Base-by-base conservation (phyloP, 2,113 vertebrate genomes). In the Chaetops frenatus region DNA sequence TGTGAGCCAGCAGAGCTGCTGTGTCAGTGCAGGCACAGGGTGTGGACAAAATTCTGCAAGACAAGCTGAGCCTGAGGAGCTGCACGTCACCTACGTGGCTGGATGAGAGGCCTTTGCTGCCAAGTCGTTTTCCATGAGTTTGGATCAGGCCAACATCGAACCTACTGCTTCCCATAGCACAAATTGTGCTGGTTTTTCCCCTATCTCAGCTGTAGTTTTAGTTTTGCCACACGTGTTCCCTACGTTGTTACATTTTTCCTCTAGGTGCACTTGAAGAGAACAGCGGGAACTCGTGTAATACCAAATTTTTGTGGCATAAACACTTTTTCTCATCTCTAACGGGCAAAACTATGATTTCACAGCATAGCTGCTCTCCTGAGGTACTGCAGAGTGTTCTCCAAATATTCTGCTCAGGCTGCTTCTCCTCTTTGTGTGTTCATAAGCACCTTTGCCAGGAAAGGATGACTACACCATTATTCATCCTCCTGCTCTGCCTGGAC, bases 391-490 rank as follows among this genome's bases (percentile, higher is more conserved):
- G 69, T 3, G 24, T 56, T 86, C 67, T 85, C 57, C 54, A 35
- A 60, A 20, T 3, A 11, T 57, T 70, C 45, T 85, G 70, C 40
- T 77, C 19, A 1, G 44, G 11, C 61, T 61, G 53, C 78, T n/a
- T 18, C 62, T 44, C 44, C 36, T 76, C 47, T 18, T 29, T 0
- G 0, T 12, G 42, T 38, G 28, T 18, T 77, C 9, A 1, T 33
- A 20, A 82, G 89, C 27, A 3, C 3, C 15, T 78, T 66, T 95
- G 94, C 94, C 92, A 89, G 96, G 96, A 96, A 94, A 84, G 57
- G 53, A 56, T 72, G 66, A 95, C 91, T 93, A 51, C 48, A 14
- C 33, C 70, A 31, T 91, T 95, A 77, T 65, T 79, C 79, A 50
- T 65, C 78, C 86, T 93, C 64, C 36, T 44, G n/a, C 69, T 86